These are phyloP conservation scores for Plagodis dolabraria DNA, from an alignment of 2,888 invertebrate species.

Conservation along the genomic window DNA sequence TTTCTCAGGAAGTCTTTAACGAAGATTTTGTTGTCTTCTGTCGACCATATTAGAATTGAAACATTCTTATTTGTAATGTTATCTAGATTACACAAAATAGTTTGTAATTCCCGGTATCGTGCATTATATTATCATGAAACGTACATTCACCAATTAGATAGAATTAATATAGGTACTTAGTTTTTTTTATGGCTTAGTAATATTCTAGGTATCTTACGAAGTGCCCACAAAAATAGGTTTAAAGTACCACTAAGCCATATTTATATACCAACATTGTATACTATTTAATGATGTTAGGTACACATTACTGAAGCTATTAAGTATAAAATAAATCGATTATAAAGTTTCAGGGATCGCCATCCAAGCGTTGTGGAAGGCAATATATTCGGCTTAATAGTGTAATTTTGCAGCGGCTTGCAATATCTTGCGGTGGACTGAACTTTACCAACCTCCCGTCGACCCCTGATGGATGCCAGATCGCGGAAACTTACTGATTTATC, in stretches of 20 bases:
- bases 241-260: not conserved
- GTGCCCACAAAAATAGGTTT: no score
- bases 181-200: no score
- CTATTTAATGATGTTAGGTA: not conserved
- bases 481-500: constrained; percentile 25
- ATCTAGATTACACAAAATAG: no score
- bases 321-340: constrained; percentile 23
- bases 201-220: no score
- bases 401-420: constrained; percentile 64
- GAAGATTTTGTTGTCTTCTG: no score
- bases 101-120: no score
- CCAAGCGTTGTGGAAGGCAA: constrained; percentile 48
- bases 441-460: constrained; percentile 44
- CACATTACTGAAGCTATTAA: constrained; percentile 4
- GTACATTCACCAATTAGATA: no score
- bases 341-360: constrained; percentile 23
- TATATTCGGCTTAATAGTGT: constrained; percentile 67
- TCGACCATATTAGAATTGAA: no score
- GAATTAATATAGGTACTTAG: no score
- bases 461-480: constrained; percentile 57
- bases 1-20: no score
- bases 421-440: constrained; percentile 62
- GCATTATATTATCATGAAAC: no score
- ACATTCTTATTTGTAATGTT: no score
- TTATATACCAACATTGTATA: not conserved